Evolutionary conservation across 2,797 vertebrate species (phyloP).

Genomic region (Xerus rutilus): DNA sequence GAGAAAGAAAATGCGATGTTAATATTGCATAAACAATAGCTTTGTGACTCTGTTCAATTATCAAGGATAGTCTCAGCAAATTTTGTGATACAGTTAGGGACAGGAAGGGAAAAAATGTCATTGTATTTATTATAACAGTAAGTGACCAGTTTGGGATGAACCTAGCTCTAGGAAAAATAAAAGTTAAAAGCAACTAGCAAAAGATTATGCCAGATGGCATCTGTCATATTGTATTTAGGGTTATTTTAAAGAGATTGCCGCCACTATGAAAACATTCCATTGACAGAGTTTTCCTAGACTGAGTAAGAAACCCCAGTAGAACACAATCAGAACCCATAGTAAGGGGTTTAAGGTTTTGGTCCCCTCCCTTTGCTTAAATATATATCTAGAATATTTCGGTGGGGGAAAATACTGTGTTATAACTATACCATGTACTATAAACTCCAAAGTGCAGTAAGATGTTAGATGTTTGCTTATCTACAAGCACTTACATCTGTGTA

Average conservation of each 20-base stretch:
- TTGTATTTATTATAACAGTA: constrained; percentile 81
- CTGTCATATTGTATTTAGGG: constrained; percentile 91
- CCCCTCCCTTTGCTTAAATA: constrained; percentile 18
- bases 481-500: constrained; percentile 69
- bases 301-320: constrained; percentile 84
- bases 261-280: constrained; percentile 89
- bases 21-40: constrained; percentile 48
- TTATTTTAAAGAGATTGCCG: constrained; percentile 89
- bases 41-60: constrained; percentile 40
- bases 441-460: constrained; percentile 63
- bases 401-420: constrained; percentile 59
- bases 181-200: constrained; percentile 90
- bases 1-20: constrained; percentile 15
- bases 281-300: constrained; percentile 87
- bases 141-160: constrained; percentile 88
- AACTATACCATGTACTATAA: constrained; percentile 61
- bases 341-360: constrained; percentile 56
- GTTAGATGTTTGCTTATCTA: constrained; percentile 65
- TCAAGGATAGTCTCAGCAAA: constrained; percentile 57
- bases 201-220: constrained; percentile 91
- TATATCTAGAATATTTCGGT: constrained; percentile 60
- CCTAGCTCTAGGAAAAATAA: constrained; percentile 89
- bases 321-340: constrained; percentile 79
- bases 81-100: constrained; percentile 62
- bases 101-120: constrained; percentile 66